Conservation (phyloP, 2,888 invertebrate genomes). For the Lypha dubia region DNA sequence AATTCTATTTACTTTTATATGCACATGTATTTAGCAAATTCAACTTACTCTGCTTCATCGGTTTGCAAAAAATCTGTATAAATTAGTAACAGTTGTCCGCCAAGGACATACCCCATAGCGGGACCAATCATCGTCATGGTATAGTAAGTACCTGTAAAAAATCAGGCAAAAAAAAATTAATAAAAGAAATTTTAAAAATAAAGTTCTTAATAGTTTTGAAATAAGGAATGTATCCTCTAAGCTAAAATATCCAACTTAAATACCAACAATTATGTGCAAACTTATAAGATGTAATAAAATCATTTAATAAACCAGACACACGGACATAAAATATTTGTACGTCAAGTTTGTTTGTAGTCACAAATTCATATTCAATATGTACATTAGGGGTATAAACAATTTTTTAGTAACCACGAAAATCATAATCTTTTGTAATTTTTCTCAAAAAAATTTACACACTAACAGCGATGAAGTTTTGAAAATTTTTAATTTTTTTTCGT, state of each 20-base stretch:
- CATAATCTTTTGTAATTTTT: no score
- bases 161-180: no score
- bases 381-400: no score
- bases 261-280: constrained; percentile 2
- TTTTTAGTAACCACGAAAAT: no score
- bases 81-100: constrained; percentile 91
- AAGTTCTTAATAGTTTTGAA: background rate
- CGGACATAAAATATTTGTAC: background rate
- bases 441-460: no score
- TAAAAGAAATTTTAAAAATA: constrained; percentile 16
- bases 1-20: background rate
- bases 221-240: background rate
- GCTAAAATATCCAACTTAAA: background rate
- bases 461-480: no score
- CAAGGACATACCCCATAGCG: constrained; percentile 92
- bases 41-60: constrained; percentile 87
- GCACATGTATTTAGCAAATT: background rate
- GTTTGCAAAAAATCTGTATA: constrained; percentile 89
- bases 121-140: constrained; percentile 93
- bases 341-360: constrained; percentile 1
- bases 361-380: constrained; percentile 56
- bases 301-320: background rate
- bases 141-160: constrained; percentile 88
- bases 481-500: no score
- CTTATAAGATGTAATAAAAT: background rate